phyloP scores from a whole-genome alignment of 2,797 vertebrate species.

The Spheniscus humboldti region DNA sequence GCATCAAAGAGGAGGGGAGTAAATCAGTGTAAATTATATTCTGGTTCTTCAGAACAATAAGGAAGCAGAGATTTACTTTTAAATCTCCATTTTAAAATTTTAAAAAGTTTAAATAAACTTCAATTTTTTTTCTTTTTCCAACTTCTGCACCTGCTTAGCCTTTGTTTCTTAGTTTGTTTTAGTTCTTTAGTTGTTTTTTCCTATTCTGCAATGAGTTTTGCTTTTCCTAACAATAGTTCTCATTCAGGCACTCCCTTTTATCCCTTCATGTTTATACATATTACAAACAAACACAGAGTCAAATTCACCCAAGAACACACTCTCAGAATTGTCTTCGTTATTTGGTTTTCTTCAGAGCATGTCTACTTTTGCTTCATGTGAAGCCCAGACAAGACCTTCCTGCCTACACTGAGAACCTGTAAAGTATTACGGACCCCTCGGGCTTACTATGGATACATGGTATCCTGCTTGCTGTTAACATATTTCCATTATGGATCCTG shows the following conservation, averaged over 20 bases:
- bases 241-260: neutral
- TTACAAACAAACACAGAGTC: neutral
- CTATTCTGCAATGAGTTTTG: neutral
- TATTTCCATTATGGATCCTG: neutral
- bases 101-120: neutral
- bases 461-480: neutral
- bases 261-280: neutral
- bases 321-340: slow-evolving; percentile 13
- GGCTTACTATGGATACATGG: neutral
- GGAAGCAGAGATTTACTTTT: neutral
- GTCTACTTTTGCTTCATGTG: neutral
- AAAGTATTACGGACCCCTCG: neutral
- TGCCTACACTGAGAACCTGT: neutral
- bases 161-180: neutral
- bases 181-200: neutral
- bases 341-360: neutral
- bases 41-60: neutral
- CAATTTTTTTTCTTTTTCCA: neutral
- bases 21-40: neutral
- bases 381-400: neutral
- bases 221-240: neutral
- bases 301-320: neutral
- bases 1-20: neutral
- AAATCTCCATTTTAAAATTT: neutral
- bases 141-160: neutral